A percentile compares a stretch with the other conserved stretches of the same genome.
These are phyloP conservation scores for Drosophila buzzatii DNA, from an alignment of 2,888 invertebrate species.

Conservation along the genomic window DNA sequence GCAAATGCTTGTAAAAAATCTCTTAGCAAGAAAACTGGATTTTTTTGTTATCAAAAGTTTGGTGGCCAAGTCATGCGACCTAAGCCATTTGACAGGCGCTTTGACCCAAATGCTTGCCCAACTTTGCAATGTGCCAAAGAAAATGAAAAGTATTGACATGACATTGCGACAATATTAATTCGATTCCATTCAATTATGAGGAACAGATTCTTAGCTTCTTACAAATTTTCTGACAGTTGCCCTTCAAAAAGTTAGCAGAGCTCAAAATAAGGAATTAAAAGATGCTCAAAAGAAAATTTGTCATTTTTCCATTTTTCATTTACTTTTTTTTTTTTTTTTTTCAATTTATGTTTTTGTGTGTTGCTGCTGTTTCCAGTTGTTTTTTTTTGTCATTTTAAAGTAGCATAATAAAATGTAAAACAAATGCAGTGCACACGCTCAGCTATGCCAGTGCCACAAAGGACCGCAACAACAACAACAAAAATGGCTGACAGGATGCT, in stretches of 20 bases:
- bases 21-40: background rate
- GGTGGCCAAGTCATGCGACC: background rate
- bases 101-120: conserved; percentile 9
- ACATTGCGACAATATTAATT: conserved; percentile 45
- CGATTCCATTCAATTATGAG: conserved; percentile 29
- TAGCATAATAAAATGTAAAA: conserved; percentile 74
- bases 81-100: conserved; percentile 15
- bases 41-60: conserved; percentile 6
- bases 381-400: conserved; percentile 60
- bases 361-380: conserved; percentile 28
- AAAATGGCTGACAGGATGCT: conserved; percentile 16
- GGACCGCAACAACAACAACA: conserved; percentile 20
- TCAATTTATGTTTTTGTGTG: conserved; percentile 6
- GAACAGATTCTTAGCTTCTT: conserved; percentile 13
- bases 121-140: conserved; percentile 15
- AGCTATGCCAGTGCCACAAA: conserved; percentile 66
- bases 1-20: background rate
- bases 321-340: conserved; percentile 29
- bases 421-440: conserved; percentile 73
- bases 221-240: conserved; percentile 41
- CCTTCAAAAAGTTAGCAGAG: conserved; percentile 49
- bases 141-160: conserved; percentile 42
- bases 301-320: conserved; percentile 28
- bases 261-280: conserved; percentile 34
- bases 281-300: conserved; percentile 12